Evolutionary conservation across 1,140 invertebrate species (phyloP), one percentile per base, ranked within the genome.

Genomic region (Trichogramma pretiosum): DNA sequence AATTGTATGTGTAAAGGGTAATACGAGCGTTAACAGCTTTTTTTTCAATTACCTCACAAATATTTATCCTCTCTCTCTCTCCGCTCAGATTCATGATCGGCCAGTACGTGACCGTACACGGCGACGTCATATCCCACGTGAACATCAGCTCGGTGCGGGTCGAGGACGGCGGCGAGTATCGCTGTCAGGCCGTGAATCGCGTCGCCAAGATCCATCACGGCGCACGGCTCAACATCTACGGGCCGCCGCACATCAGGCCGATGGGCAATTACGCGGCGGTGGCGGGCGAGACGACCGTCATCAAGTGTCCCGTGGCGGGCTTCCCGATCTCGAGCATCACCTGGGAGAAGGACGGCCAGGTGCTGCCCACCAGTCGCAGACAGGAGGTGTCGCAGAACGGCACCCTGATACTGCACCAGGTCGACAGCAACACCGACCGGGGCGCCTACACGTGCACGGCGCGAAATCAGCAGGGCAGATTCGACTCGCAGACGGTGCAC

Each of bases 61-160:
- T n/a, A n/a, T n/a, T n/a, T n/a, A n/a, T n/a, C n/a, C n/a, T 33
- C 13, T 33, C 32, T 33, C 5, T 33, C 4, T 33, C 4, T 33
- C 32, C 32, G 13, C 32, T 59, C 57, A 85, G 88, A 58, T 90
- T 89, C 67, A 79, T 90, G 59, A 86, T 91, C 30, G 89, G 89
- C 16, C 89, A 93, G 68, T 90, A 91, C 70, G 87, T 92, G 43
- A 93, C 89, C 2, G 78, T 87, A 10, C 86, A 92, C 67, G 90
- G 92, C 56, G 87, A 93, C 66, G 89, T 95, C 30, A 88, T 94
- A 64, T 93, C 90, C 59, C 90, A 93, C 74, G 87, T 96, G 53
- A 96, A 96, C 73, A 89, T 96, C 56, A 88, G 86, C 53, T 81
- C 84, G 48, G 81, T 92, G 24, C 82, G 84, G 50, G 85, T 90